Evolutionary conservation across 2,113 vertebrate species (phyloP).

Genomic region (Brachyhypopomus occidentalis): DNA sequence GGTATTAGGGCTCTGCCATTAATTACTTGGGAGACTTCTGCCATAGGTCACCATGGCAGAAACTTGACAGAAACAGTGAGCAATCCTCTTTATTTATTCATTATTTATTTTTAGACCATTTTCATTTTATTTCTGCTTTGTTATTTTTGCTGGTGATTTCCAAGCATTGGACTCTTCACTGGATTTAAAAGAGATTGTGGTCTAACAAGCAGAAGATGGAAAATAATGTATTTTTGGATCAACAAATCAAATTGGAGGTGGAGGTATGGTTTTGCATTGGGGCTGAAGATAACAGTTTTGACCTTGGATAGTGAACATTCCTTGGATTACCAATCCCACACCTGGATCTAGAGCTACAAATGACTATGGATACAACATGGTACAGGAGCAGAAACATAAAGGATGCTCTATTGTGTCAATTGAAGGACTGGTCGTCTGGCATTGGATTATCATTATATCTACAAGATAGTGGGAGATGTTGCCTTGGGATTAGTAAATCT

Average conservation of each 20-base stretch:
- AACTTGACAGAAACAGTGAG: slow-evolving; percentile 69
- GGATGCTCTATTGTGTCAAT: slow-evolving; percentile 18
- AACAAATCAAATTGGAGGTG: slow-evolving; percentile 52
- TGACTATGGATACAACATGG: slow-evolving; percentile 43
- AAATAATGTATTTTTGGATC: slow-evolving; percentile 65
- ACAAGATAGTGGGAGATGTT: slow-evolving; percentile 18
- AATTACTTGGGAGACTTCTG: slow-evolving; percentile 71
- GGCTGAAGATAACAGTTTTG: slow-evolving; percentile 55
- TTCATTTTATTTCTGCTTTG: slow-evolving; percentile 70
- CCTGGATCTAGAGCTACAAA: slow-evolving; percentile 47
- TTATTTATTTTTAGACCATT: slow-evolving; percentile 54
- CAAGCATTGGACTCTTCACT: slow-evolving; percentile 59
- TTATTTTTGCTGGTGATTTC: slow-evolving; percentile 63
- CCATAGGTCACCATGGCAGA: slow-evolving; percentile 62
- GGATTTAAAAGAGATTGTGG: slow-evolving; percentile 52
- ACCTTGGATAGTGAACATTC: slow-evolving; percentile 59
- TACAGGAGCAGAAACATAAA: slow-evolving; percentile 23
- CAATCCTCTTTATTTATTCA: slow-evolving; percentile 64
- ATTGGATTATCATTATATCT: slow-evolving; percentile 47
- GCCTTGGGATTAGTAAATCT: slow-evolving; percentile 37
- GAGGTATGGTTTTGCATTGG: slow-evolving; percentile 59
- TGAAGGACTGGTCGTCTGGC: slow-evolving; percentile 28
- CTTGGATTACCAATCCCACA: slow-evolving; percentile 49
- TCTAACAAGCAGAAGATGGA: slow-evolving; percentile 43
- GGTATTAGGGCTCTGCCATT: slow-evolving; percentile 70